Evolutionary conservation across 2,797 vertebrate genomes (phyloP), one percentile per base, ranked within the genome.

Genomic region (Scleropages formosus): DNA sequence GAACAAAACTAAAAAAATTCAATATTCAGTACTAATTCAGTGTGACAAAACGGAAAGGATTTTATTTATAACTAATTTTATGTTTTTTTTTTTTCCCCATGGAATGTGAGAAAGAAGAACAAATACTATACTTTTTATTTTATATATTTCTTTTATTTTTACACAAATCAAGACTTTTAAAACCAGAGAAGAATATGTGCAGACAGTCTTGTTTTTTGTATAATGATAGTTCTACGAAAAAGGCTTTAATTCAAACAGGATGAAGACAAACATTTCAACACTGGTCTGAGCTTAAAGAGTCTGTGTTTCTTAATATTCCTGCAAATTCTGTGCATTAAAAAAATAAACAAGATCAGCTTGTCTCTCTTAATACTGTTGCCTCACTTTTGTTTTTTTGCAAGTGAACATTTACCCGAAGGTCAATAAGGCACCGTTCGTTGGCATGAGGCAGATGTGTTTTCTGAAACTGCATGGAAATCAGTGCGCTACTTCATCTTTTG

Each of bases 121-220:
- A 63, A 81, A 62, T 71, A 71, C 53, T 58, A 26, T 31, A 24
- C 68, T 71, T 71, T 71, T 31, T 82, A 51, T 74, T 75, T 83
- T 80, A 72, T 79, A 80, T 81, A 51, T 63, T 79, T 72, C 81
- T 71, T 76, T 79, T 80, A 83, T 77, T 81, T 87, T 76, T 81
- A 78, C 80, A 79, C 27, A 3, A 60, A 83, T n/a, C n/a, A n/a
- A n/a, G n/a, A n/a, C n/a, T n/a, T n/a, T n/a, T 39, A 39, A 39
- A 39, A 39, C 10, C 67, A 78, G 64, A 78, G 6, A 81, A 84
- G 84, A 77, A 85, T 79, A 75, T 85, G 82, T 86, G 81, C 75
- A 84, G 86, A 83, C 84, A 85, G 76, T 75, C 79, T 84, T 84
- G n/a, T n/a, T 81, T 66, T 71, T 78, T 87, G 85, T 89, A 82